Percentiles rank a stretch among this genome's conserved stretches.
phyloP scores from a whole-genome alignment of 2,888 invertebrate genomes.

The Podotricha telesiphe region DNA sequence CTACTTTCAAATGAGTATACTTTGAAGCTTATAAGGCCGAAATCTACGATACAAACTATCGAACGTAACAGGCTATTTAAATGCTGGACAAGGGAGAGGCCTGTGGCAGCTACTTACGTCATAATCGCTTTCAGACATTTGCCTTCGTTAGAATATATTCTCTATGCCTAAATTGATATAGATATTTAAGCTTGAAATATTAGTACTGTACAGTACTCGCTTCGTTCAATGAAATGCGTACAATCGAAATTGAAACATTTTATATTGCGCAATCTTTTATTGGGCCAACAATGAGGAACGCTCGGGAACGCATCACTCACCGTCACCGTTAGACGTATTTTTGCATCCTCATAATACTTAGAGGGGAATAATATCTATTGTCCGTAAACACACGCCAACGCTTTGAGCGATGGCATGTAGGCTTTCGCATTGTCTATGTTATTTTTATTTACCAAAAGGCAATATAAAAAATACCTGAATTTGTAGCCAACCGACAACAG shows the following conservation, averaged over 20 bases:
- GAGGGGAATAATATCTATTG: constrained; percentile 77
- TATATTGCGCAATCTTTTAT: constrained; percentile 79
- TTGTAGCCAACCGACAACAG: constrained; percentile 6
- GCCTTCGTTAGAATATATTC: constrained; percentile 53
- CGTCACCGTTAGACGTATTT: constrained; percentile 73
- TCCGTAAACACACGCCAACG: constrained; percentile 65
- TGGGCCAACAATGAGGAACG: constrained; percentile 72
- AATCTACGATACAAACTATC: constrained; percentile 30
- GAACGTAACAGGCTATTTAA: constrained; percentile 16
- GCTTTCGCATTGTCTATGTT: constrained; percentile 39
- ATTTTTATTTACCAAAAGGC: constrained; percentile 34
- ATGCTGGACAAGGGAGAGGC: constrained; percentile 19
- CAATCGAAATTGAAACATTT: constrained; percentile 76
- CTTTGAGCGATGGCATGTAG: constrained; percentile 58
- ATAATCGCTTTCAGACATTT: constrained; percentile 37
- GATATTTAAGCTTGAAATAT: constrained; percentile 68
- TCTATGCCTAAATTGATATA: constrained; percentile 57
- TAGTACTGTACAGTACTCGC: constrained; percentile 52
- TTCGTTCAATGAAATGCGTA: constrained; percentile 73
- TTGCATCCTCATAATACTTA: constrained; percentile 75
- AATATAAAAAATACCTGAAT: constrained; percentile 24
- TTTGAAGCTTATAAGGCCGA: constrained; percentile 17
- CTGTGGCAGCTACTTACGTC: constrained; percentile 31
- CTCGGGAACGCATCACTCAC: constrained; percentile 79
- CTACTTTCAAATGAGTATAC: not conserved